Conservation (phyloP, 1,140 invertebrate genomes). For the Neodiprion pinetum region DNA sequence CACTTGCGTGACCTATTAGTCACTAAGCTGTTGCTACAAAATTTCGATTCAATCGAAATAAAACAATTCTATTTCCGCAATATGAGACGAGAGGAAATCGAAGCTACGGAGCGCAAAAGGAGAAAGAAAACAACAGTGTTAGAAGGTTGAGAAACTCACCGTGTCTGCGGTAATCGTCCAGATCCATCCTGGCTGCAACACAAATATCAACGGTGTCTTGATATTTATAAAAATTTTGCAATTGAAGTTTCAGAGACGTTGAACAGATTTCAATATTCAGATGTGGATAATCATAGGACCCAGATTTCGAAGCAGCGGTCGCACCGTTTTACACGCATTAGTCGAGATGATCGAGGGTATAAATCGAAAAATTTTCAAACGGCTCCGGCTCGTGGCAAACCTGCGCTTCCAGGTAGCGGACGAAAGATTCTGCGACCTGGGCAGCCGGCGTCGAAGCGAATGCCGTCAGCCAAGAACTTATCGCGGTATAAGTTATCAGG, state of each 20-base stretch:
- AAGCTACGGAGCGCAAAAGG: too few species aligned
- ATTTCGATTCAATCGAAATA: too few species aligned
- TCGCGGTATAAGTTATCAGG: neutral
- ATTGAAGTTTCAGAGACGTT: neutral
- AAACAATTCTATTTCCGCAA: too few species aligned
- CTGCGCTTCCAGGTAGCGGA: too few species aligned
- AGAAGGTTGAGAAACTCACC: conserved; percentile 47
- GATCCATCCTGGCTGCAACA: conserved; percentile 56
- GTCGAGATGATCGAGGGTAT: conserved; percentile 11
- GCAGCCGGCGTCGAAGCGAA: neutral
- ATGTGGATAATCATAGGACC: conserved; percentile 47
- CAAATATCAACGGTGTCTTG: conserved; percentile 2
- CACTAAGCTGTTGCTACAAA: too few species aligned
- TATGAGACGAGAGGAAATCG: too few species aligned
- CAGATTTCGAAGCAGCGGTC: conserved; percentile 59
- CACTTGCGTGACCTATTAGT: too few species aligned
- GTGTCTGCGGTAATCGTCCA: conserved; percentile 62
- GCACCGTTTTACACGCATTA: conserved; percentile 55
- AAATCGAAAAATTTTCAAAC: neutral
- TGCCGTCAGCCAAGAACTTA: neutral
- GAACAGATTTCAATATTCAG: conserved; percentile 14
- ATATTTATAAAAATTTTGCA: neutral
- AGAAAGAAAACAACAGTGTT: too few species aligned
- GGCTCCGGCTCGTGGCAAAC: neutral
- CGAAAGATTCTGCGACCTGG: neutral